Evolutionary conservation across 2,888 invertebrate species (phyloP), one percentile per base, ranked within the genome.

Genomic region (Cosmia pyralina): DNA sequence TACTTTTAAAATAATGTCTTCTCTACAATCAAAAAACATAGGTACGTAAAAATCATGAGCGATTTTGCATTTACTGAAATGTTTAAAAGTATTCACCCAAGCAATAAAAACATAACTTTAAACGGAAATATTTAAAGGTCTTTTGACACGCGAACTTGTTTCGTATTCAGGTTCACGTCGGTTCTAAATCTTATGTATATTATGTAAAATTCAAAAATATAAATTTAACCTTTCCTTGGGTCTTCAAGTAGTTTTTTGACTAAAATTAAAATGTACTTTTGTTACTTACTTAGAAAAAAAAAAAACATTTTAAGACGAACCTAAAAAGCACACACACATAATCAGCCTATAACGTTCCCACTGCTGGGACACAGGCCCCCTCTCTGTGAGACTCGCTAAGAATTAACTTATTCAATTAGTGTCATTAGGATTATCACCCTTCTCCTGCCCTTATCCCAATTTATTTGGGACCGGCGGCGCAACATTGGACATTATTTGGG

Each of bases 71-170:
- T 82, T 48, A 59, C 34, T 64, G 69, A 75, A 53, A 83, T 72
- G 75, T 67, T 76, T 66, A 69, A n/a, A n/a, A 81, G 69, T 75
- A 69, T 77, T 69, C 63, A 65, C 48, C 57, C 13, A 15, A 55
- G 82, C 83, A 82, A 87, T 91, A 90, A 90, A 90, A 87, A 84
- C 75, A 85, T 87, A 87, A 89, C 69, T 89, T 90, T 88, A 88
- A 92, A 88, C 84, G 88, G 88, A 90, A 90, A 87, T 87, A 87
- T 88, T 91, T 88, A 88, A 90, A 90, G 82, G 86, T 82, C 81
- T 83, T 87, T 85, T 84, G 83, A 86, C 92, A 92, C 90, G 92
- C 92, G 78, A 92, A 73, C 85, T 85, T 79, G 82, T 85, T 89
- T 87, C 82, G 75, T 85, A 86, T 87, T 88, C 85, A 75, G 80